Base-by-base conservation (phyloP, 2,888 invertebrate species). In the Drosophila multiciliata region DNA sequence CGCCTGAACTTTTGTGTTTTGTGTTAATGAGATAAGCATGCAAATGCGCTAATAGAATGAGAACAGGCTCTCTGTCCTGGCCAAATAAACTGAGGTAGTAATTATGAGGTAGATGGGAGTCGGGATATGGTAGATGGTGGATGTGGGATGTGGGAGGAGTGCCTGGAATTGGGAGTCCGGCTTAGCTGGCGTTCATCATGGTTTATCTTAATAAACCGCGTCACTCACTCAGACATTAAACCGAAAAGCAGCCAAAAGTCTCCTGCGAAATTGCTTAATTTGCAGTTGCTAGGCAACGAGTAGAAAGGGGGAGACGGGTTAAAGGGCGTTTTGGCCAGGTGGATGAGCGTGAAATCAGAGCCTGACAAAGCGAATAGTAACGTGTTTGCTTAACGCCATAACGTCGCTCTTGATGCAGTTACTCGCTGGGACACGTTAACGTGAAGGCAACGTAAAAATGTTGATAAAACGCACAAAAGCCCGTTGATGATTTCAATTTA, bases 401-500 rank as follows among this genome's bases (percentile, higher is more conserved):
- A 33, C 54, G 70, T 57, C 55, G 54, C 74, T 35, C 45, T 52
- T 50, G 58, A 74, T 82, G 83, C 82, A 83, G 81, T 52, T 54
- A 58, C 83, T 45, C 15, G 45, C 23, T 45, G 82, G 23, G 29
- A 29, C 26, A 49, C 26, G 55, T 67, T 80, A 75, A 75, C 54
- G 65, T 62, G 50, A 82, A 71, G 61, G 68, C 71, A 57, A 90
- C 87, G 87, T 87, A 87, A 87, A 87, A 87, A 89, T 87, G 87
- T 90, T 87, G 87, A 87, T 87, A 87, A 87, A 87, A 90, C 90
- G 87, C 87, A 90, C 89, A 87, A 87, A 90, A 90, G 89, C 87
- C 82, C 90, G 87, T 84, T 87, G 87, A 87, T 87, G 87, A 87
- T 87, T 87, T 87, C 87, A 87, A 87, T 87, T 90, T 87, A 90